Base-by-base conservation (phyloP, 2,113 vertebrate genomes). In the Labeo catla region DNA sequence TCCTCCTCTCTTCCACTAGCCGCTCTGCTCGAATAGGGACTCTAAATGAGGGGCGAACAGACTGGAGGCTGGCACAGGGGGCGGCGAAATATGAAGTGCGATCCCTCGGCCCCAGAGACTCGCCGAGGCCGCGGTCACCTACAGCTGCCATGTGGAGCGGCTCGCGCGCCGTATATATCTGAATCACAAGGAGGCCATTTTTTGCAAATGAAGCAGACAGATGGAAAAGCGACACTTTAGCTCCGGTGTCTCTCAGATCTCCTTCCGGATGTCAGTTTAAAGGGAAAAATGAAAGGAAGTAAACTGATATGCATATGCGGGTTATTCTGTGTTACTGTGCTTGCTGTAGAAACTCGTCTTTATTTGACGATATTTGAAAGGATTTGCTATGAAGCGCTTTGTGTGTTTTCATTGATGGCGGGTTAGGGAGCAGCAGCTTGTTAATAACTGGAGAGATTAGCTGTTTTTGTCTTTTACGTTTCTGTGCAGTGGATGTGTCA, bases 81-180 rank as follows among this genome's bases (percentile, higher is more conserved):
- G 93, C 91, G 94, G 95, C 92, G 95, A 96, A 95, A 96, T 95
- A 94, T 96, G 96, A 97, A 96, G 96, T 95, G 96, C 96, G 95
- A 92, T 96, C 89, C 86, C 90, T 88, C 87, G 84, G 91, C 92
- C 87, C 92, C 94, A 93, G 96, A 96, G 96, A 96, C 92, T 91
- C 79, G 89, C 93, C 89, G 92, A 95, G 93, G 88, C 39, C 81
- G 93, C 95, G 96, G 96, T 97, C 96, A 96, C 95, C 96, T 94
- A 92, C 97, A 98, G 96, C 96, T 97, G 97, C 96, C 95, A 93
- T 94, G 95, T 96, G 95, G 95, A 94, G 93, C 92, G 93, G 94
- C 88, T 52, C 78, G 87, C 89, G 84, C 81, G 96, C 96, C 95
- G 93, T 95, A 95, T 94, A 93, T 95, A 96, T 97, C 97, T 97